phyloP scores from a whole-genome alignment of 2,888 invertebrate species.

The Ophion obscuratus region DNA sequence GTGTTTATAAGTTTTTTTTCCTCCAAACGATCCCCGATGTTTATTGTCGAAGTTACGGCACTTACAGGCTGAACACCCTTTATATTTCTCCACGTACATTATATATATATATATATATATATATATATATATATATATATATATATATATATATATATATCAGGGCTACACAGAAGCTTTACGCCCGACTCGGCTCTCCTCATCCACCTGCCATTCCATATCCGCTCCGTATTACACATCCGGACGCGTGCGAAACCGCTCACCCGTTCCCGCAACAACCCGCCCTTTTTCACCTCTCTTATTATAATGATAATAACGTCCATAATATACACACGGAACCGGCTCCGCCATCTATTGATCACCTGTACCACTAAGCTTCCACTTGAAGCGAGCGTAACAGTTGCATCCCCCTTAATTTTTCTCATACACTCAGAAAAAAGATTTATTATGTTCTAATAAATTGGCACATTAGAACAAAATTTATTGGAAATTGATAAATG shows the following conservation, averaged over 20 bases:
- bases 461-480: too few relatives aligned
- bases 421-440: too few relatives aligned
- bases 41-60: neutral
- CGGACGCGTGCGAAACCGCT: slow-evolving; percentile 65
- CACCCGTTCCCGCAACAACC: slow-evolving; percentile 48
- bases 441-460: too few relatives aligned
- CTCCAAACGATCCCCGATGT: neutral
- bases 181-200: slow-evolving; percentile 60
- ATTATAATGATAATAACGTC: slow-evolving; percentile 24
- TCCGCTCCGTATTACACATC: slow-evolving; percentile 65
- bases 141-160: slow-evolving; percentile 27
- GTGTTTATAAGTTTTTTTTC: neutral
- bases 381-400: neutral
- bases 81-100: slow-evolving; percentile 14
- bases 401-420: neutral
- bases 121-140: slow-evolving; percentile 24
- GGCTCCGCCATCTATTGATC: neutral
- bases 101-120: slow-evolving; percentile 31
- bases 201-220: slow-evolving; percentile 67
- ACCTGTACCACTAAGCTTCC: slow-evolving; percentile 1
- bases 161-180: slow-evolving; percentile 42
- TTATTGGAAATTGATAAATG: too few relatives aligned
- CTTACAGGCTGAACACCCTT: slow-evolving; percentile 14
- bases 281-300: slow-evolving; percentile 44
- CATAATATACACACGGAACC: neutral